Conservation (phyloP, 1,140 invertebrate genomes). For the Pogonomyrmex californicus region DNA sequence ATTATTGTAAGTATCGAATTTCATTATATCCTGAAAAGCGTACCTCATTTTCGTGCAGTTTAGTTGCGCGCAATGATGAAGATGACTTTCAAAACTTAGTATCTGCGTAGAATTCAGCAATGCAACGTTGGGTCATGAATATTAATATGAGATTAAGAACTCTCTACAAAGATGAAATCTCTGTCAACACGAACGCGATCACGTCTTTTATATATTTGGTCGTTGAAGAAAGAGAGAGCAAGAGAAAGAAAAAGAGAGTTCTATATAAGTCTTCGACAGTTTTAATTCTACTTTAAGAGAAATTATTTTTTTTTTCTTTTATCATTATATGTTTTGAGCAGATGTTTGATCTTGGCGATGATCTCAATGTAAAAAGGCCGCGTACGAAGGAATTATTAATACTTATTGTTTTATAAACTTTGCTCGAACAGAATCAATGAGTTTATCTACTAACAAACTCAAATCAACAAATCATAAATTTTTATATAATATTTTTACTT, state of each 20-base stretch:
- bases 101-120: conserved; percentile 16
- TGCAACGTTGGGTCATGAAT: conserved; percentile 52
- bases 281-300: conserved; percentile 60
- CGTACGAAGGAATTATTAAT: conserved; percentile 10
- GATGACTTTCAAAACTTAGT: conserved; percentile 43
- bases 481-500: not conserved
- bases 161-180: conserved; percentile 60
- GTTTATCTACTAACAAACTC: not conserved
- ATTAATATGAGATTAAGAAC: conserved; percentile 55
- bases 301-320: conserved; percentile 54
- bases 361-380: conserved; percentile 7
- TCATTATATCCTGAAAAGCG: not conserved
- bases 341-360: conserved; percentile 25
- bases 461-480: not conserved
- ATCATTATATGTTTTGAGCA: conserved; percentile 67
- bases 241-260: conserved; percentile 23
- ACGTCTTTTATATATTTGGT: conserved; percentile 69
- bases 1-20: not conserved
- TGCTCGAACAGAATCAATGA: conserved; percentile 10
- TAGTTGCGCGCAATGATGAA: not conserved
- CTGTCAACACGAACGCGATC: conserved; percentile 37
- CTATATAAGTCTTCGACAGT: conserved; percentile 23
- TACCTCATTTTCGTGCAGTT: conserved; percentile 22
- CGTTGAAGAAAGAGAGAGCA: conserved; percentile 37
- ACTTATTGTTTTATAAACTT: not conserved